Percentiles rank a stretch among this genome's conserved stretches.
phyloP scores from a whole-genome alignment of 2,888 invertebrate genomes.

The Drosophila merina region DNA sequence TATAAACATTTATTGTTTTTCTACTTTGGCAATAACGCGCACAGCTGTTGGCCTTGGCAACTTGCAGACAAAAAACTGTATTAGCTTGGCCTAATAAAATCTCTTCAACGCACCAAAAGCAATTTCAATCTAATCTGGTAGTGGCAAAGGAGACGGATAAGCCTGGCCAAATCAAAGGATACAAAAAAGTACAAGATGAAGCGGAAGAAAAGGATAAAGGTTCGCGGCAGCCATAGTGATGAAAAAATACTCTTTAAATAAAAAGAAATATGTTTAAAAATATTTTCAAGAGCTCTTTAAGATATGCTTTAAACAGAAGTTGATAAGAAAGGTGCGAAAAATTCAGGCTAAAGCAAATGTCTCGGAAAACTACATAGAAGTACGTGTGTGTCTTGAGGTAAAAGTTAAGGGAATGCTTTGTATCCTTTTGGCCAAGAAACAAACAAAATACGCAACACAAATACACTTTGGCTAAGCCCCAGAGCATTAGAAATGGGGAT shows the following conservation, averaged over 20 bases:
- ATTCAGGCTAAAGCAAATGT: background rate
- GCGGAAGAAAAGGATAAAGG: constrained; percentile 16
- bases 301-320: background rate
- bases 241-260: constrained; percentile 6
- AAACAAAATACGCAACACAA: constrained; percentile 43
- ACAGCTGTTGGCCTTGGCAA: constrained; percentile 44
- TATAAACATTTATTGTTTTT: constrained; percentile 20
- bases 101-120: constrained; percentile 41
- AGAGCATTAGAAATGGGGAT: constrained; percentile 37
- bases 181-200: constrained; percentile 18
- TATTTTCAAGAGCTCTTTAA: background rate
- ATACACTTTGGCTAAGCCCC: constrained; percentile 53
- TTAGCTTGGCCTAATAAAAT: constrained; percentile 49
- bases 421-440: constrained; percentile 22
- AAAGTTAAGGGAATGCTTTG: background rate
- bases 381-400: background rate
- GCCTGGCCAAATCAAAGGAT: constrained; percentile 22
- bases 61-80: constrained; percentile 15
- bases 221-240: background rate
- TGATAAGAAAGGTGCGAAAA: no score
- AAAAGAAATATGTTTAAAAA: background rate
- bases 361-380: background rate
- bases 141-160: constrained; percentile 15
- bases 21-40: constrained; percentile 12
- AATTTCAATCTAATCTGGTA: constrained; percentile 52